These are phyloP conservation scores for Parnassius smintheus DNA, from an alignment of 2,888 invertebrate genomes.

Conservation along the genomic window DNA sequence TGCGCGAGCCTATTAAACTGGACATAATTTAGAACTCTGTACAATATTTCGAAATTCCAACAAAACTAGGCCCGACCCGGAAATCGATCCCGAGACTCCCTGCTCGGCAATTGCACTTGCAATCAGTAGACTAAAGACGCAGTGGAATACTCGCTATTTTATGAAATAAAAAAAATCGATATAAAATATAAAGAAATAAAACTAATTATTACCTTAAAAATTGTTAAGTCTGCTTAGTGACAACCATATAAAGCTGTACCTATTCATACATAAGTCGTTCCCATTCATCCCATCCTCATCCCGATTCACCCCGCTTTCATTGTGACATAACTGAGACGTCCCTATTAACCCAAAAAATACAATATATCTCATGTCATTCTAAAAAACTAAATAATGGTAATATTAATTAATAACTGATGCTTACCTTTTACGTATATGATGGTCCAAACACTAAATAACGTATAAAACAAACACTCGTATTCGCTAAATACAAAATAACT, in stretches of 20 bases:
- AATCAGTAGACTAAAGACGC: too few relatives aligned
- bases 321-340: constrained; percentile 17
- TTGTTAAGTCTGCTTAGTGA: constrained; percentile 9
- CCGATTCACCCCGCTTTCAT: constrained; percentile 6
- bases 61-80: too few relatives aligned
- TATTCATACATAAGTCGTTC: constrained; percentile 9
- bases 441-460: constrained; percentile 19
- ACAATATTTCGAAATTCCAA: too few relatives aligned
- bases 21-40: too few relatives aligned
- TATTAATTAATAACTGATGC: not conserved
- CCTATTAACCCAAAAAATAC: constrained; percentile 22
- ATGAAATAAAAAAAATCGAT: not conserved
- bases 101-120: too few relatives aligned
- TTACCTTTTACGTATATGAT: constrained; percentile 19
- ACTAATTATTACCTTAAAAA: not conserved
- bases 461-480: constrained; percentile 5
- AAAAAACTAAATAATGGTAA: too few relatives aligned
- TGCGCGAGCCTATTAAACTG: too few relatives aligned
- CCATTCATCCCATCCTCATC: not conserved
- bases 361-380: constrained; percentile 10
- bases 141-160: not conserved
- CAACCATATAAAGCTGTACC: constrained; percentile 13
- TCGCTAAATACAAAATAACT: not conserved
- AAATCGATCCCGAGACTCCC: too few relatives aligned
- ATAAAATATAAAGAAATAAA: too few relatives aligned